Percentiles rank a stretch among this genome's conserved stretches.
phyloP scores from a whole-genome alignment of 2,888 invertebrate species.

The Brachypalpus laphriformis region DNA sequence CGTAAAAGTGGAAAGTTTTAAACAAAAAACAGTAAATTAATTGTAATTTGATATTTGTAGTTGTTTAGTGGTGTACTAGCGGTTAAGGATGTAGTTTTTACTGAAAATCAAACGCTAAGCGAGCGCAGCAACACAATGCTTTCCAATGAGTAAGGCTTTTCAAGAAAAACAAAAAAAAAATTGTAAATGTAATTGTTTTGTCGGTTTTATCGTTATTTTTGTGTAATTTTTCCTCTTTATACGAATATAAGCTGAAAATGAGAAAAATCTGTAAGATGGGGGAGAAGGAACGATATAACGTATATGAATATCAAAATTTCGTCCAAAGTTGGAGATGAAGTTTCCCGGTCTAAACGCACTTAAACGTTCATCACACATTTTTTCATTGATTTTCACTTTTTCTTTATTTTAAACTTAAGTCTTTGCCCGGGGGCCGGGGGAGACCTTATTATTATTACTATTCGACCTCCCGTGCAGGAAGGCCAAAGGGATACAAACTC shows the following conservation, averaged over 20 bases:
- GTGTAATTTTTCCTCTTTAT: conserved; percentile 74
- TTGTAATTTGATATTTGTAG: conserved; percentile 59
- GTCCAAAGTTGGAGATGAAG: conserved; percentile 81
- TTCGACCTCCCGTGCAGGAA: no score
- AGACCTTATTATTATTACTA: no score
- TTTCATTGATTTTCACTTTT: not conserved
- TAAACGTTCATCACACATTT: conserved; percentile 40
- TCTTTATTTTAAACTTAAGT: not conserved
- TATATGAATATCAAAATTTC: conserved; percentile 82
- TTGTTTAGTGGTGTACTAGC: conserved; percentile 29
- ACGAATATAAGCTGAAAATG: conserved; percentile 60
- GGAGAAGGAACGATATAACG: conserved; percentile 77
- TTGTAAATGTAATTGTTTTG: conserved; percentile 18
- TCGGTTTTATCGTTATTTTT: conserved; percentile 22
- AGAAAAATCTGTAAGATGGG: conserved; percentile 13
- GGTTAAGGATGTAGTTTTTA: conserved; percentile 43
- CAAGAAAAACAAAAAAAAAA: conserved; percentile 23
- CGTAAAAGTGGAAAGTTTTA: conserved; percentile 1
- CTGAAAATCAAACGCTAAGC: conserved; percentile 38
- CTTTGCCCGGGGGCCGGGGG: no score
- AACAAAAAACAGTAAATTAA: conserved; percentile 3
- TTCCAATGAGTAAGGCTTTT: conserved; percentile 43
- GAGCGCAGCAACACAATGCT: conserved; percentile 29
- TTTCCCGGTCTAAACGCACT: conserved; percentile 68
- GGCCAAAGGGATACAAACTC: no score